Percentiles rank a stretch among this genome's conserved stretches.
Conservation (phyloP, 1,140 invertebrate species). For the Trissolcus basalis region DNA sequence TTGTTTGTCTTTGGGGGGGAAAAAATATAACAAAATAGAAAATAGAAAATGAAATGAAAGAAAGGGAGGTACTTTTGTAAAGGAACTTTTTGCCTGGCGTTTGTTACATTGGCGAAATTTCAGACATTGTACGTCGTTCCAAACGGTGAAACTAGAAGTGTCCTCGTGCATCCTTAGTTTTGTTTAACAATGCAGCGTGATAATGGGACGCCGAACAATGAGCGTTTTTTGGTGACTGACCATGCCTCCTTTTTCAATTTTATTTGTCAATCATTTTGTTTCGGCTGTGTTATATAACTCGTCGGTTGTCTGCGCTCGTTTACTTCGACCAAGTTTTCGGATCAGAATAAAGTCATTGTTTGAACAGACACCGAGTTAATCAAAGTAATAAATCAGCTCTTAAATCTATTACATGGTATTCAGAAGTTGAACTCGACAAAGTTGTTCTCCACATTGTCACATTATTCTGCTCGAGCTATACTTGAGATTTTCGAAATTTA, state of each 20-base stretch:
- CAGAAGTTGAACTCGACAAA: conserved; percentile 27
- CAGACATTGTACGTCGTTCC: conserved; percentile 10
- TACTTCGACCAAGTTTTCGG: no score
- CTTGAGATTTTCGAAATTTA: conserved; percentile 22
- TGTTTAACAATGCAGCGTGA: conserved; percentile 39
- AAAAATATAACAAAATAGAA: no score
- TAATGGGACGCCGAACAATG: conserved; percentile 38
- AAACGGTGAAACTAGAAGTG: conserved; percentile 29
- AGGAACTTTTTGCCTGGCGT: background rate
- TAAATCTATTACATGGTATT: conserved; percentile 49
- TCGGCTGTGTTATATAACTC: no score
- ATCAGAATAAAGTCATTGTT: no score
- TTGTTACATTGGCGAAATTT: conserved; percentile 3
- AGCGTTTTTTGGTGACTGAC: conserved; percentile 23
- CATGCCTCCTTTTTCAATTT: conserved; percentile 33
- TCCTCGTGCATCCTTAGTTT: conserved; percentile 49
- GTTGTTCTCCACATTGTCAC: conserved; percentile 38
- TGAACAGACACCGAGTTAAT: conserved; percentile 12
- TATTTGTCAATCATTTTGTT: conserved; percentile 1
- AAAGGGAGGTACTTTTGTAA: no score
- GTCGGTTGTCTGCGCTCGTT: no score
- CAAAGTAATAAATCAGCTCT: conserved; percentile 23
- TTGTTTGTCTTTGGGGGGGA: no score
- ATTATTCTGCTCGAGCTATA: conserved; percentile 33
- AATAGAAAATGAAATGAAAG: no score